Evolutionary conservation across 2,888 invertebrate genomes (phyloP).

Genomic region (Thysanoteuthis rhombus): DNA sequence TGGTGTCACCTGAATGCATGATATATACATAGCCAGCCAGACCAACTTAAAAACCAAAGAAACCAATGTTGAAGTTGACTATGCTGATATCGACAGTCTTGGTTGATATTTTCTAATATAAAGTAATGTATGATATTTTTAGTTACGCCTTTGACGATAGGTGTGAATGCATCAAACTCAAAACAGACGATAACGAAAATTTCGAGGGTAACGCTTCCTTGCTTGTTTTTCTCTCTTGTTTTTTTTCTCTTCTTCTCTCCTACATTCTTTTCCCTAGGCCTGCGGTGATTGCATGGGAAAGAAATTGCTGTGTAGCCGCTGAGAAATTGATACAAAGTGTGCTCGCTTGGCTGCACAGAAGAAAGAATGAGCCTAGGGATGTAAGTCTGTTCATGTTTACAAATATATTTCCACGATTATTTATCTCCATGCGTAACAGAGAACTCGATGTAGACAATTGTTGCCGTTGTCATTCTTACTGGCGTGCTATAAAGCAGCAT

Average conservation of each 20-base stretch:
- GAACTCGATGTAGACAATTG: neutral
- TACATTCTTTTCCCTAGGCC: neutral
- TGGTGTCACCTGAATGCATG: no score
- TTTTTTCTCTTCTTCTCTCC: neutral
- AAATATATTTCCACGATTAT: neutral
- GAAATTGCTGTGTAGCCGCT: neutral
- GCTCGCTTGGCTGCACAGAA: neutral
- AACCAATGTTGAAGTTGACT: no score
- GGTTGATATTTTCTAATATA: no score
- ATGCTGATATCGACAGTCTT: no score
- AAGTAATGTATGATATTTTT: neutral
- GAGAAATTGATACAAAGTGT: no score
- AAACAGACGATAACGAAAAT: neutral
- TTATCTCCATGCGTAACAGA: no score
- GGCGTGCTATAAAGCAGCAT: neutral
- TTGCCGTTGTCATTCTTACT: neutral
- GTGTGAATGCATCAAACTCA: neutral
- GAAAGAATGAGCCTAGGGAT: neutral
- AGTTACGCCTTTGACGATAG: neutral
- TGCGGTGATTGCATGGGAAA: neutral
- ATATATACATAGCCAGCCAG: no score
- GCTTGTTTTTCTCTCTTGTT: neutral
- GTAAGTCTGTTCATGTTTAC: neutral
- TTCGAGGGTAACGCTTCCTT: neutral
- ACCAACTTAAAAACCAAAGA: no score